Conservation (phyloP, 2,888 invertebrate genomes). For the Hemistola chrysoprasaria region DNA sequence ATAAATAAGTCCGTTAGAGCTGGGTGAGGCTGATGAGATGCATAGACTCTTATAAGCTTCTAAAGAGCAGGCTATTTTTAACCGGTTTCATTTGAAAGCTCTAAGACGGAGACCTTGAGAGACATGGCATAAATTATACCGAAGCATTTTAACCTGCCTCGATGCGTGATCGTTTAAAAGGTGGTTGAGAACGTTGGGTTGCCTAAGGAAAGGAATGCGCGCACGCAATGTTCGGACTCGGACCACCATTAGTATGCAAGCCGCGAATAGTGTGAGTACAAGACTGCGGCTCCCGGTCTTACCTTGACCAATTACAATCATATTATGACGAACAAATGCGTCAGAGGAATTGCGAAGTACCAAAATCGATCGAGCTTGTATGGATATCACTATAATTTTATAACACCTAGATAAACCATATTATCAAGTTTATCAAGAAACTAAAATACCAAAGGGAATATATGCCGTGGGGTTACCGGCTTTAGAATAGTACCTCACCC, state of each 20-base stretch:
- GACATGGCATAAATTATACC: conserved; percentile 32
- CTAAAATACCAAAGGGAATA: too few species aligned
- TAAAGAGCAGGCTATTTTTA: conserved; percentile 14
- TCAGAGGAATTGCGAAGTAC: conserved; percentile 8
- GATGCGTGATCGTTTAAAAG: conserved; percentile 33
- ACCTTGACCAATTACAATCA: conserved; percentile 65
- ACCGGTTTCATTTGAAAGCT: conserved; percentile 11
- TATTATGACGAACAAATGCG: conserved; percentile 47
- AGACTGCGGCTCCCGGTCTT: conserved; percentile 61
- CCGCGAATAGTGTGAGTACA: conserved; percentile 57
- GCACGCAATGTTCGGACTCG: conserved; percentile 57
- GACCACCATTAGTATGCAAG: conserved; percentile 69
- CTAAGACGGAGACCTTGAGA: conserved; percentile 25
- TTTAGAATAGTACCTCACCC: too few species aligned
- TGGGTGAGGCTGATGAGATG: conserved; percentile 16
- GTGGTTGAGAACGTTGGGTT: conserved; percentile 37
- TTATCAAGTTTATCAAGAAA: too few species aligned
- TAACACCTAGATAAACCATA: too few species aligned
- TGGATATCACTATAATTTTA: too few species aligned
- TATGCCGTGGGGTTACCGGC: too few species aligned
- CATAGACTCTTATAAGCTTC: conserved; percentile 6
- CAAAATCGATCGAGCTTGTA: too few species aligned
- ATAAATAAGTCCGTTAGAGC: conserved; percentile 25
- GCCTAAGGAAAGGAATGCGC: conserved; percentile 60
- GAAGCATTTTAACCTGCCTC: conserved; percentile 24